Evolutionary conservation across 53 echinoderm and acorn worm species (phyloP).

Genomic region (Arbacia lixula): DNA sequence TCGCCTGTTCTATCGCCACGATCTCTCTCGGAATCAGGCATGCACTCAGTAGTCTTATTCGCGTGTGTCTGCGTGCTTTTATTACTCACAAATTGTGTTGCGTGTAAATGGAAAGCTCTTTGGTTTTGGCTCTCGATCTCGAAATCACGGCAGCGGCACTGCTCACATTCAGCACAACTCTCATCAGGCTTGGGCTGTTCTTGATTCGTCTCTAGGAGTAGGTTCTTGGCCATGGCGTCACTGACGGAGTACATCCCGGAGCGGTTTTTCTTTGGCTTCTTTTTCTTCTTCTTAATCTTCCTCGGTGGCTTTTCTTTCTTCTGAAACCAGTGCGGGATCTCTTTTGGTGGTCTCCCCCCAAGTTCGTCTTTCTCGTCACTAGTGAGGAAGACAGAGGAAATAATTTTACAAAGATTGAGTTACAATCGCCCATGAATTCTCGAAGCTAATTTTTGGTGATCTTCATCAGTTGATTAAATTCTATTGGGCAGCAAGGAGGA

Average conservation of each 20-base stretch:
- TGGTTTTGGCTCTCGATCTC: not conserved
- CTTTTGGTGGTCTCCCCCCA: not conserved
- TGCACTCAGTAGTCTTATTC: too few relatives aligned
- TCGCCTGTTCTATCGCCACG: too few relatives aligned
- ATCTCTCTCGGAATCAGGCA: too few relatives aligned
- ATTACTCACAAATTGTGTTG: not conserved
- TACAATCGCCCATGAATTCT: too few relatives aligned
- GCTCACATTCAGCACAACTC: constrained; percentile 8
- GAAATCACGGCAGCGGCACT: not conserved
- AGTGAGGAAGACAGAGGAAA: too few relatives aligned
- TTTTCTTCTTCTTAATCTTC: constrained; percentile 15
- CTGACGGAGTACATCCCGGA: constrained; percentile 36
- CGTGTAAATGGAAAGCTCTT: not conserved
- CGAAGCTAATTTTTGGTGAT: too few relatives aligned
- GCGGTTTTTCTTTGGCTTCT: constrained; percentile 16
- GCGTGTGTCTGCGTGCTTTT: not conserved
- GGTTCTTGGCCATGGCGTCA: constrained; percentile 33
- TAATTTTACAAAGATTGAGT: too few relatives aligned
- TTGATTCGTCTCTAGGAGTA: not conserved
- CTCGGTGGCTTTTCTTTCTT: not conserved
- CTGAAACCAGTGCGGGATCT: constrained; percentile 11
- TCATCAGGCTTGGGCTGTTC: constrained; percentile 18
- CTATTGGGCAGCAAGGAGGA: too few relatives aligned
- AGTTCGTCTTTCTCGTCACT: constrained; percentile 1
- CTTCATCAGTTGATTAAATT: too few relatives aligned